Evolutionary conservation across 2,888 invertebrate species (phyloP), one percentile per base, ranked within the genome.

Genomic region (Rhodophaea formosa): DNA sequence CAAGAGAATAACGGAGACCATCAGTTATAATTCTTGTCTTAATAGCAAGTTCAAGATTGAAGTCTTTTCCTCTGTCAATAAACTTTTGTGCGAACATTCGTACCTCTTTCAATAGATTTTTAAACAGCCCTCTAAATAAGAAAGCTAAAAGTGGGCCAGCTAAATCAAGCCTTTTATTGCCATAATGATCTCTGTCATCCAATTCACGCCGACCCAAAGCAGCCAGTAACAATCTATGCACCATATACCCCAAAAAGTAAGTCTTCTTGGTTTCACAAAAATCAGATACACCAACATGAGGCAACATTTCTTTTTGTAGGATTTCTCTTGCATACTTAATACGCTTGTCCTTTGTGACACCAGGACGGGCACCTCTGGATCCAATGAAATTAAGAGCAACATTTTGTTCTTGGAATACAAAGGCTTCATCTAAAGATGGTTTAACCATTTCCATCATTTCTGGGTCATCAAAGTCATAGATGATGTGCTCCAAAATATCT

Each of bases 361-460:
- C 99, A 8, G 99, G 99, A 54, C 97, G 93, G 29, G 99, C 99
- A 68, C 99, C 99, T 84, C 99, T 95, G 8, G 98, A 95, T 66
- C 99, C 99, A 75, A 99, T 99, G 74, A 99, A 99, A 88, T 99
- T 99, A 15, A 99, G 91, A 0, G 99, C 99, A 3, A 99, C 98
- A 91, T 97, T 98, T 84, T 99, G 99, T 81, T 99, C 99, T 88
- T 99, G 99, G 69, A 99, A 98, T 0, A 99, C 99, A 87, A 99
- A 99, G 46, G 99, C 99, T 91, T 99, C 99, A 88, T 99, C 99
- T 58, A 99, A 89, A 0, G 99, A 99, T 0, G 99, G 99, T 83
- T 99, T 99, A 0, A 98, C 99, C 99, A 99, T 99, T 93, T 99
- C 99, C 99, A 99, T 99, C 99, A 99, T 99, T 92, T 99, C 99